Evolutionary conservation across 1,140 invertebrate genomes (phyloP), one percentile per base, ranked within the genome.

Genomic region (Solen grandis): DNA sequence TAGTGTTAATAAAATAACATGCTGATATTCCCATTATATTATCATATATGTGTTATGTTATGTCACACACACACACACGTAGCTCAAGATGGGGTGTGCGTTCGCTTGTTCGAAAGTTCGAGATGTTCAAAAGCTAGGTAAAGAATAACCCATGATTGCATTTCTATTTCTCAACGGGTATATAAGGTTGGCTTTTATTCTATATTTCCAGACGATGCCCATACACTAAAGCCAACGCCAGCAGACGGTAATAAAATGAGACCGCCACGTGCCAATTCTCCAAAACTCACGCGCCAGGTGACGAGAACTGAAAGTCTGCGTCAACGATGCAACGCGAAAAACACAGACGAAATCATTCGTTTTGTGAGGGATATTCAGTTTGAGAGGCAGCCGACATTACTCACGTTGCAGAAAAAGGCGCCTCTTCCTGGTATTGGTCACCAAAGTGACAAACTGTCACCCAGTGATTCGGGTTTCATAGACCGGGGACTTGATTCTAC

Each of bases 331-430:
- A 50, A 66, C 14, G 84, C 84, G 46, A 31, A 59, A 46, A 78
- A 81, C 35, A 75, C 84, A 2, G 82, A 84, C 13, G 84, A 86
- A 68, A 86, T 86, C 38, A 86, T 86, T 22, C 75, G 76, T 19
- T 86, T 86, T 50, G 84, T 86, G 19, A 36, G 84, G 25, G 84
- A 83, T 38, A 65, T 79, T 27, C 84, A 86, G 66, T 81, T 84
- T 69, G 82, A 86, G 41, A 75, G 78, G 25, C 76, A 83, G 25
- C 78, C 84, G 33, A 86, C 84, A 27, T 62, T 77, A 25, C 41
- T 86, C n/a, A 29, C 73, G 10, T 38, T 84, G 50, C 82, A 84
- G 66, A 78, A 72, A 41, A 81, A 74, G 41, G 72, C 79, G 2
- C 79, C 79, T n/a, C 41, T 86, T 8, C 84, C 84, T 1, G 63